These are phyloP conservation scores for Phengaris arion DNA, from an alignment of 2,888 invertebrate species.

Conservation along the genomic window DNA sequence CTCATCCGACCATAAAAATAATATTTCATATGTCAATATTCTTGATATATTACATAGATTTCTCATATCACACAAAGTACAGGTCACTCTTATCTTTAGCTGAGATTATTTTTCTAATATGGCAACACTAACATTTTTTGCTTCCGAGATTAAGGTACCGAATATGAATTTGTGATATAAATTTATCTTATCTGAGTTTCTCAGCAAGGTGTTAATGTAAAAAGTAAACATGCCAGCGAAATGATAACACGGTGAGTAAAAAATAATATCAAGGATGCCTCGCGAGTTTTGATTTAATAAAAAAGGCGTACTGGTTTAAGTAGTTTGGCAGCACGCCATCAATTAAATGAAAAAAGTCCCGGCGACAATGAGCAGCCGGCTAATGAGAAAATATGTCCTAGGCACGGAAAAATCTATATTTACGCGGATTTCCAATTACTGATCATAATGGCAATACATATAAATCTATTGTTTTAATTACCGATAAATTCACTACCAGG, in stretches of 20 bases:
- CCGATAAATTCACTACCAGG: too few species aligned
- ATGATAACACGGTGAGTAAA: not conserved
- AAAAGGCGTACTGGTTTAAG: slow-evolving; percentile 37
- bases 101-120: slow-evolving; percentile 24
- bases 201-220: slow-evolving; percentile 26
- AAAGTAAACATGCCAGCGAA: slow-evolving; percentile 39
- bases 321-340: slow-evolving; percentile 44
- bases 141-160: slow-evolving; percentile 21
- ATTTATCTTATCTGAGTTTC: slow-evolving; percentile 63
- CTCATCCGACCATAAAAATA: not conserved
- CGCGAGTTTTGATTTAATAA: slow-evolving; percentile 23
- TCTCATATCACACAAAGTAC: slow-evolving; percentile 23
- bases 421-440: slow-evolving; percentile 2
- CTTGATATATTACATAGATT: not conserved
- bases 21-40: not conserved
- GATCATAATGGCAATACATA: not conserved
- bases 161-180: slow-evolving; percentile 53
- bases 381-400: slow-evolving; percentile 32
- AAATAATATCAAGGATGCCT: slow-evolving; percentile 11
- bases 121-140: slow-evolving; percentile 5
- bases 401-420: slow-evolving; percentile 12
- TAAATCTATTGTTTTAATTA: not conserved
- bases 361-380: slow-evolving; percentile 31
- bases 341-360: slow-evolving; percentile 37
- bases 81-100: not conserved